phyloP scores from a whole-genome alignment of 2,113 vertebrate genomes.

The Anguilla japonica region DNA sequence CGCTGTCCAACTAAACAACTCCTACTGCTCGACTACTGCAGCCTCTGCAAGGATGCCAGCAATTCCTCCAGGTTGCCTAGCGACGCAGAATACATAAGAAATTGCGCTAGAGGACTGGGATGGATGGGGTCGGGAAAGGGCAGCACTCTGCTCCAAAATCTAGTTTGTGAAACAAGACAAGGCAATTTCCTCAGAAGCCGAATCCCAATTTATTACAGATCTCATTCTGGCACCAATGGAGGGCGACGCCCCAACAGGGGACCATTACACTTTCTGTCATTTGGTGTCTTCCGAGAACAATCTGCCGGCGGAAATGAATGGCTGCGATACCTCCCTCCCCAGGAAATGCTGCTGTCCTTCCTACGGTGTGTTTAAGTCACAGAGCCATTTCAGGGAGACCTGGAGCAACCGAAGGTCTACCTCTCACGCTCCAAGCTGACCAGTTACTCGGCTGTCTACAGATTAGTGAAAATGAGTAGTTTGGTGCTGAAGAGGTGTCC shows the following conservation, averaged over 20 bases:
- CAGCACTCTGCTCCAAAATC: not conserved
- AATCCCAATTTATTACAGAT: not conserved
- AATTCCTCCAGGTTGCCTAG: conserved; percentile 19
- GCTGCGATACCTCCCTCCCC: not conserved
- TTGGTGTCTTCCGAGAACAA: not conserved
- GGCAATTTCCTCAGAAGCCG: not conserved
- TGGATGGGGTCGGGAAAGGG: not conserved
- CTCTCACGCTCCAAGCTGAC: no score
- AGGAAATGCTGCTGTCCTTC: not conserved
- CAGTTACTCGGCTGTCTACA: no score
- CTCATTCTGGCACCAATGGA: not conserved
- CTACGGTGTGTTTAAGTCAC: not conserved
- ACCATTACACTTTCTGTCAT: not conserved
- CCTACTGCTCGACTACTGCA: conserved; percentile 12
- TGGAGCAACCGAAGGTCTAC: not conserved
- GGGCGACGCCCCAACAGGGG: not conserved
- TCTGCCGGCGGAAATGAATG: not conserved
- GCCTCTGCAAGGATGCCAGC: not conserved
- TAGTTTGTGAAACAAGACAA: not conserved
- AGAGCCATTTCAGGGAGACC: not conserved
- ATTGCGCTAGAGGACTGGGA: not conserved
- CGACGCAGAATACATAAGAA: conserved; percentile 4
- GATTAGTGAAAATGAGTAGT: no score
- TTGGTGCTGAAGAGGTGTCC: no score
- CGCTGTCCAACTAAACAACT: conserved; percentile 11